Conservation (phyloP, 2,888 invertebrate genomes). For the Embidobia sp. region DNA sequence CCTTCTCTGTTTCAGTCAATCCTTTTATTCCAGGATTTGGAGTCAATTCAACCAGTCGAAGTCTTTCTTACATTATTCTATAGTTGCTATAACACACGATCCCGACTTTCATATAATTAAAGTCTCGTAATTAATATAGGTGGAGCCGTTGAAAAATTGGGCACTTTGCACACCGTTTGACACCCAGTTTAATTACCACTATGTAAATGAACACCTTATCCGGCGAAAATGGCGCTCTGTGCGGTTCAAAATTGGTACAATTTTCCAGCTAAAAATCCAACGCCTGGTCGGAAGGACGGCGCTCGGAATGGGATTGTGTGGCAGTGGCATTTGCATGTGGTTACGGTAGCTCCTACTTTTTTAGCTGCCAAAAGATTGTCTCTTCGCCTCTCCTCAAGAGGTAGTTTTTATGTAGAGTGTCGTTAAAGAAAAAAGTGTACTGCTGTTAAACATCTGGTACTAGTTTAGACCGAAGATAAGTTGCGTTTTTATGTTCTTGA, state of each 20-base stretch:
- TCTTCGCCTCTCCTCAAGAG: too few relatives aligned
- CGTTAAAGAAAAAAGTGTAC: too few relatives aligned
- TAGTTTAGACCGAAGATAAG: too few relatives aligned
- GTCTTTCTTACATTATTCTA: background rate
- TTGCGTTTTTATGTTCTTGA: background rate
- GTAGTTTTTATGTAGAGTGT: too few relatives aligned
- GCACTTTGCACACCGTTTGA: background rate
- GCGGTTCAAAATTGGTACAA: slow-evolving; percentile 2
- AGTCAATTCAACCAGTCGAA: too few relatives aligned
- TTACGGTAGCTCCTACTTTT: too few relatives aligned
- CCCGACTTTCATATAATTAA: slow-evolving; percentile 5
- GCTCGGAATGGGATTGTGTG: background rate
- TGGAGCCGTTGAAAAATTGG: background rate
- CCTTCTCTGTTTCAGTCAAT: too few relatives aligned
- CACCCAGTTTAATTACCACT: slow-evolving; percentile 9
- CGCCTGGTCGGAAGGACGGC: background rate
- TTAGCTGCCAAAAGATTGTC: too few relatives aligned
- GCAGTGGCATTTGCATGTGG: too few relatives aligned
- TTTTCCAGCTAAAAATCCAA: slow-evolving; percentile 5
- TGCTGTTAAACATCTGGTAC: too few relatives aligned
- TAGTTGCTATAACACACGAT: background rate
- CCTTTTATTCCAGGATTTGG: too few relatives aligned
- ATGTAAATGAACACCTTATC: slow-evolving; percentile 20
- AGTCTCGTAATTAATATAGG: slow-evolving; percentile 1
- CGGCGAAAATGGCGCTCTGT: slow-evolving; percentile 2